Conservation (phyloP, 2,888 invertebrate genomes). For the Oasisia sp. region DNA sequence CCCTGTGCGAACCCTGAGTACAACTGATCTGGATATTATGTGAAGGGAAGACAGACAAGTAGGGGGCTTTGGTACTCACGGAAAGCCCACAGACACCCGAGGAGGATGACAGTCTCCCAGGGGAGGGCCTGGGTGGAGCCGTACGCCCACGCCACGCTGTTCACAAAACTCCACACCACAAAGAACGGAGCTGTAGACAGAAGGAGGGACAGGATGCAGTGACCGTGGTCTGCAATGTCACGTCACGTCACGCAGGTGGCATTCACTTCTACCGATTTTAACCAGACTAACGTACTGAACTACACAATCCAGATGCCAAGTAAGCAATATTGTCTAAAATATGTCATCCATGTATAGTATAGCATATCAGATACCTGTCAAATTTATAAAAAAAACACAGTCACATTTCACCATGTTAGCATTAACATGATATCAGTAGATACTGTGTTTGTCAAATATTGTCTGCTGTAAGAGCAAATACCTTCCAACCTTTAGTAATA, state of each 20-base stretch:
- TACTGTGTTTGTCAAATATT: too few relatives aligned
- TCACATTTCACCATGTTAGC: too few relatives aligned
- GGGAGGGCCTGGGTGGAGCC: constrained; percentile 69
- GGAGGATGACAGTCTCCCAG: constrained; percentile 67
- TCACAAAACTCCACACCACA: constrained; percentile 68
- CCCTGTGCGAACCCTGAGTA: not conserved
- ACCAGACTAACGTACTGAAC: too few relatives aligned
- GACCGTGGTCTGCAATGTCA: not conserved
- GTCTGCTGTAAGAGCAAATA: too few relatives aligned
- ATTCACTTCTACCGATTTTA: not conserved
- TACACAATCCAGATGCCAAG: not conserved
- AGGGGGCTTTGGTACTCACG: constrained; percentile 50
- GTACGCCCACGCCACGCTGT: constrained; percentile 69
- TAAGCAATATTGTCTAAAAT: too few relatives aligned
- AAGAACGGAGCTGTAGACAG: constrained; percentile 67
- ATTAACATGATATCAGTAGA: too few relatives aligned
- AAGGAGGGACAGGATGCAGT: not conserved
- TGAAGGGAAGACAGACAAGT: not conserved
- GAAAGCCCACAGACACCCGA: constrained; percentile 67
- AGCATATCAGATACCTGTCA: too few relatives aligned
- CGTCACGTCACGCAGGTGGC: not conserved
- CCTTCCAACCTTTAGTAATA: too few relatives aligned
- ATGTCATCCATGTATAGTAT: too few relatives aligned
- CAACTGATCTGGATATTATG: not conserved
- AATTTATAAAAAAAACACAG: too few relatives aligned